Percentiles rank a stretch among this genome's conserved stretches.
These are phyloP conservation scores for Zaprionus taronus DNA, from an alignment of 1,140 invertebrate genomes.

Conservation along the genomic window DNA sequence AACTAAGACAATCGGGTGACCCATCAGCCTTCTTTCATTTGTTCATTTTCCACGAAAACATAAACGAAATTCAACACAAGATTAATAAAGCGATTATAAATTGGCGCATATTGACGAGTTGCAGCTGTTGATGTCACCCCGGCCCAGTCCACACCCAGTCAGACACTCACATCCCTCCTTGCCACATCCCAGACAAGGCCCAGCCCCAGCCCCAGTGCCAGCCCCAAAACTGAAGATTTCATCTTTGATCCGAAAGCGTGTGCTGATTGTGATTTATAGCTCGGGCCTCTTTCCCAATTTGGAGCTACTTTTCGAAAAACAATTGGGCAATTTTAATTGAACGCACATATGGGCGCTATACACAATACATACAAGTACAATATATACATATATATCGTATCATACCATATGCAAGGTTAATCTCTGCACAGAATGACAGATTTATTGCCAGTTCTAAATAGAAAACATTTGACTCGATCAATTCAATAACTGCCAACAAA, in stretches of 20 bases:
- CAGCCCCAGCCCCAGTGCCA: background rate
- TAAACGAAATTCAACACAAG: slow-evolving; percentile 22
- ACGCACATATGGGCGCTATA: background rate
- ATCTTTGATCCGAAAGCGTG: background rate
- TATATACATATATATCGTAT: background rate
- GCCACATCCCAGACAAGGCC: background rate
- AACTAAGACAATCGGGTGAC: slow-evolving; percentile 3
- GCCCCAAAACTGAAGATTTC: background rate
- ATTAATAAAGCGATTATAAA: slow-evolving; percentile 52
- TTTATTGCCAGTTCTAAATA: background rate
- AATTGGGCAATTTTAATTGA: slow-evolving; percentile 9
- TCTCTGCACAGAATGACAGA: background rate
- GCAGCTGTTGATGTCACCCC: slow-evolving; percentile 51
- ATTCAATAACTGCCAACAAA: slow-evolving; percentile 1
- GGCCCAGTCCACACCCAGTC: slow-evolving; percentile 25
- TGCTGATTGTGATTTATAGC: slow-evolving; percentile 24
- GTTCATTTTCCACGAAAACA: slow-evolving; percentile 70
- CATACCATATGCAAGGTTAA: background rate
- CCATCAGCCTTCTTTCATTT: slow-evolving; percentile 28
- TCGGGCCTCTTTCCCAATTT: background rate
- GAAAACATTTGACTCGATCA: background rate
- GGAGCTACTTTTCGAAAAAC: slow-evolving; percentile 11
- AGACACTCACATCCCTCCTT: background rate
- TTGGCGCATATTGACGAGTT: slow-evolving; percentile 53
- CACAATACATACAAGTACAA: background rate